Conservation (phyloP, 2,888 invertebrate species). For the Platycheirus rosarum region DNA sequence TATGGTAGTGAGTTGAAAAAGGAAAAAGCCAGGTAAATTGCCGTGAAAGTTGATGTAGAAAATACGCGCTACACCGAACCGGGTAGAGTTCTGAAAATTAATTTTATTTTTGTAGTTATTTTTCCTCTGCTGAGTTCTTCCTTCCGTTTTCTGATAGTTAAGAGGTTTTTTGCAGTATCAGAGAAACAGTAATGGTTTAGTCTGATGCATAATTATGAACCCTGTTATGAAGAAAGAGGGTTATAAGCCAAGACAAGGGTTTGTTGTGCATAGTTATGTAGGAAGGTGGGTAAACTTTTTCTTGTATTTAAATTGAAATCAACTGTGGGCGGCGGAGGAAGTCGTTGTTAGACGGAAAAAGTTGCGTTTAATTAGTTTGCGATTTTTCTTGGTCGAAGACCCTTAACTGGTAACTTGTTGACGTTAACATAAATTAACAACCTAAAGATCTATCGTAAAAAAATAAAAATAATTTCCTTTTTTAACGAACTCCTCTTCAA, state of each 20-base stretch:
- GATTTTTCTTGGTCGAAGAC: too few species aligned
- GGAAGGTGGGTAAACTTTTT: not conserved
- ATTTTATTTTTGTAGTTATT: slow-evolving; percentile 3
- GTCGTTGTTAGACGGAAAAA: not conserved
- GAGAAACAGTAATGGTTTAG: slow-evolving; percentile 29
- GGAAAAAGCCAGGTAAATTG: slow-evolving; percentile 12
- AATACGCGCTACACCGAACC: not conserved
- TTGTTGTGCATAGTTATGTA: slow-evolving; percentile 1
- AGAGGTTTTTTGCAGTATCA: slow-evolving; percentile 1
- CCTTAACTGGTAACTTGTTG: slow-evolving; percentile 1
- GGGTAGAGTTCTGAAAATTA: slow-evolving; percentile 18
- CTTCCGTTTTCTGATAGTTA: slow-evolving; percentile 33
- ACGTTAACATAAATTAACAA: not conserved
- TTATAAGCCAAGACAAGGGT: slow-evolving; percentile 14
- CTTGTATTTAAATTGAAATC: slow-evolving; percentile 17
- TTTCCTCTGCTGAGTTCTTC: slow-evolving; percentile 15
- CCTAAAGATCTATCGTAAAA: not conserved
- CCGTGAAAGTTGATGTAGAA: slow-evolving; percentile 28
- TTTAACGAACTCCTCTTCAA: slow-evolving; percentile 8
- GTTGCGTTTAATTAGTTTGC: slow-evolving; percentile 8
- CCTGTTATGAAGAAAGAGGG: slow-evolving; percentile 4
- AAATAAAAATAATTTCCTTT: slow-evolving; percentile 5
- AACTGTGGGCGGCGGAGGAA: not conserved
- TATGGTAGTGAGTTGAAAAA: not conserved
- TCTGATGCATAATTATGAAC: slow-evolving; percentile 32